Conservation (phyloP, 2,113 vertebrate genomes). For the Petroica traversi region DNA sequence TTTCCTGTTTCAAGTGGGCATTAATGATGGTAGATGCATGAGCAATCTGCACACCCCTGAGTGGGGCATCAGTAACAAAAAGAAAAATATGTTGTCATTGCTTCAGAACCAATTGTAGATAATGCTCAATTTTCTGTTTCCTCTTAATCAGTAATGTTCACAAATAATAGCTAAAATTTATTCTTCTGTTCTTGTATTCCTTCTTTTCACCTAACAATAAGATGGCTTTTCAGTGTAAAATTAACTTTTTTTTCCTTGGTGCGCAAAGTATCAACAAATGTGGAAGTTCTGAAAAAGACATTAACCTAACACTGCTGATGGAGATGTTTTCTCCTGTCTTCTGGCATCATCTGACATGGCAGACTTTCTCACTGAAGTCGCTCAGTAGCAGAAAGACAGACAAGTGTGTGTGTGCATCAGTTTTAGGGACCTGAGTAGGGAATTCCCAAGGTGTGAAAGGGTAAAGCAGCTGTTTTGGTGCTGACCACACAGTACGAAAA, state of each 20-base stretch:
- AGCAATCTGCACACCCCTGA: neutral
- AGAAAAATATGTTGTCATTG: neutral
- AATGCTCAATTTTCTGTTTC: neutral
- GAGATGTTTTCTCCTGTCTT: neutral
- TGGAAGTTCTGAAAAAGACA: neutral
- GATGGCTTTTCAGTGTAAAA: neutral
- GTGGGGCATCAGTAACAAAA: neutral
- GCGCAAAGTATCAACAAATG: neutral
- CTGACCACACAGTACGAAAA: accelerated
- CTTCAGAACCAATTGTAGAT: neutral
- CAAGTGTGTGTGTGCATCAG: neutral
- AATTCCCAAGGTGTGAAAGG: neutral
- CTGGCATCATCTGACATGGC: neutral
- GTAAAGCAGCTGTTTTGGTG: neutral
- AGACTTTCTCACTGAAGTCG: neutral
- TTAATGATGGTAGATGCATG: neutral
- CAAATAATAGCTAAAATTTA: neutral
- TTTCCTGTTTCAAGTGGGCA: neutral
- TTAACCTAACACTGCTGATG: neutral
- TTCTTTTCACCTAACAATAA: neutral
- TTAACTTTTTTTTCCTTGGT: neutral
- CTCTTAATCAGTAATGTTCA: neutral
- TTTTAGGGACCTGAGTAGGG: neutral
- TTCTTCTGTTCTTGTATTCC: neutral
- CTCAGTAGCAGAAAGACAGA: neutral